Base-by-base conservation (phyloP, 2,113 vertebrate genomes). In the Pandion haliaetus region DNA sequence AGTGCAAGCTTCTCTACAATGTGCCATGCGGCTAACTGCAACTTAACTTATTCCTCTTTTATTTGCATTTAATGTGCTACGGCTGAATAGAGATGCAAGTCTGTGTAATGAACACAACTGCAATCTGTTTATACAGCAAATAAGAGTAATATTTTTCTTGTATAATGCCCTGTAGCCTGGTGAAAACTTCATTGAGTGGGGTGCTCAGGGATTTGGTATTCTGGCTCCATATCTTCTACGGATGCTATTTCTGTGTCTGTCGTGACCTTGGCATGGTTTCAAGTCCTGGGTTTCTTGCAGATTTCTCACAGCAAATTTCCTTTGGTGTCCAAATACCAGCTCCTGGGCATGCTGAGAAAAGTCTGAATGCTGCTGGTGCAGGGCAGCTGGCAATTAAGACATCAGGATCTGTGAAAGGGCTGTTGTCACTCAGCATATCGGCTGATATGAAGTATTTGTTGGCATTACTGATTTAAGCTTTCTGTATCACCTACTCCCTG, bases 51-150 rank as follows among this genome's bases (percentile, higher is more conserved):
- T 34, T 49, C 69, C 73, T 44, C 87, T 72, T 85, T 55, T 69
- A 61, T 90, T 96, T 72, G 52, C 73, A 32, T 84, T 83, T 92
- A 40, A 78, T 63, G 89, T 70, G 77, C 34, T 57, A 59, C 0
- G 12, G 55, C 79, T 92, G 74, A 93, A 6, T 34, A 50, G 87
- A 88, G 63, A 28, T 38, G 59, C 66, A 24, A 70, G 65, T 15
- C 57, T 9, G 24, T 62, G 23, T 79, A 84, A 95, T 52, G 70
- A 94, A 36, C 65, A 70, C 28, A 34, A 57, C 61, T 87, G 62
- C 69, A 73, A 55, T 40, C 36, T 82, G 79, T 91, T 92, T 88
- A 36, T 72, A 57, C 14, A 61, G 80, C 81, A 96, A 94, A 62
- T 55, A 67, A 32, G 63, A 76, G 72, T 5, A 7, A 26, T 55